These are phyloP conservation scores for Apogon talboti DNA, from an alignment of 2,797 vertebrate species.

Conservation along the genomic window DNA sequence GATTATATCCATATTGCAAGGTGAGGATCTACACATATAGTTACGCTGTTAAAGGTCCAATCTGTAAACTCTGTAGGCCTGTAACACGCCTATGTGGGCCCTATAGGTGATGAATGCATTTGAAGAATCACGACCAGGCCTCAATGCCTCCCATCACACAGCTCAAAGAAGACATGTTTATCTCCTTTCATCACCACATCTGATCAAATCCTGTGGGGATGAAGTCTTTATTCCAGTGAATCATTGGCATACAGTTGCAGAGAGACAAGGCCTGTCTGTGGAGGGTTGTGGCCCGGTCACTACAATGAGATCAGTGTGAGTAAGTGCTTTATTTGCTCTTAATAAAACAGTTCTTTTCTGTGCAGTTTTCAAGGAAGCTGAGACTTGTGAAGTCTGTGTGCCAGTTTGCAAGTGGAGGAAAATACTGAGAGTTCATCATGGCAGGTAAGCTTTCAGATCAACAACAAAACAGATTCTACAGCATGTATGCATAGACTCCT, in stretches of 20 bases:
- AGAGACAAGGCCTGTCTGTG: constrained; percentile 18
- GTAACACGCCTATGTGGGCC: constrained; percentile 12
- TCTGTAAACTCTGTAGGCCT: constrained; percentile 1
- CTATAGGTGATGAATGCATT: constrained; percentile 28
- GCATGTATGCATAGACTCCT: neutral
- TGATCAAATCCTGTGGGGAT: constrained; percentile 7
- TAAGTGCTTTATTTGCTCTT: constrained; percentile 23
- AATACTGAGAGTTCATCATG: constrained; percentile 69
- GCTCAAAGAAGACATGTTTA: constrained; percentile 15
- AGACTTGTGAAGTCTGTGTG: constrained; percentile 41
- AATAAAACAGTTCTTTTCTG: constrained; percentile 34
- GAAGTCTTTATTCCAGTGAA: constrained; percentile 7
- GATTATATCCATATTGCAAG: neutral
- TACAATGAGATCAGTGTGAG: constrained; percentile 20
- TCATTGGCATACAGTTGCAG: constrained; percentile 6
- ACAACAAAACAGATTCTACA: neutral
- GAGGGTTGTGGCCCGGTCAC: constrained; percentile 49
- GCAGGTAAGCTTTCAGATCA: constrained; percentile 75
- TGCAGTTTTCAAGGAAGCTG: constrained; percentile 55
- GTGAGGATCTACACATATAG: neutral
- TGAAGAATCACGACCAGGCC: constrained; percentile 56
- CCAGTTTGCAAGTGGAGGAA: constrained; percentile 49
- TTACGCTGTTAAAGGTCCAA: neutral
- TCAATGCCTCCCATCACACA: constrained; percentile 19
- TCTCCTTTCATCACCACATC: constrained; percentile 2